Conservation (phyloP, 2,113 vertebrate species). For the Emydocephalus ijimae region DNA sequence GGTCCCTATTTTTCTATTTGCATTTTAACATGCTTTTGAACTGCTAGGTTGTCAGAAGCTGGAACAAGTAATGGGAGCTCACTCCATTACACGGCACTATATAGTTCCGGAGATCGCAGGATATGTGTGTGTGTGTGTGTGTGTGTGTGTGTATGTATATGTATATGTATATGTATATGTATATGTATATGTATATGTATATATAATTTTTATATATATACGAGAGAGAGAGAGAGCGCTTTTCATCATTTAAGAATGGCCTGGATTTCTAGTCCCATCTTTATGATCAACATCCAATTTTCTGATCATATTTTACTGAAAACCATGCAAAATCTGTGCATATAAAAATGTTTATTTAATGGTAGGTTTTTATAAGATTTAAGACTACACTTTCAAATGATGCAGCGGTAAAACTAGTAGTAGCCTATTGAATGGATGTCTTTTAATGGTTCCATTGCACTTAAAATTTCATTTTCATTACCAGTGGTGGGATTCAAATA, state of each 20-base stretch:
- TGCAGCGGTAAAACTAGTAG: neutral
- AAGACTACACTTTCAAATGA: neutral
- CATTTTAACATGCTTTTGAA: too few relatives aligned
- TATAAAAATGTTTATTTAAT: neutral
- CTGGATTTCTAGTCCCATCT: neutral
- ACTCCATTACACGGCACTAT: too few relatives aligned
- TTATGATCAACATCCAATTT: neutral
- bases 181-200: too few relatives aligned
- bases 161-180: too few relatives aligned
- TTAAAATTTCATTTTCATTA: neutral
- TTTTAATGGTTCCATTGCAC: neutral
- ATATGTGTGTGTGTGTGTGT: too few relatives aligned
- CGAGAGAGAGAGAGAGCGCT: neutral
- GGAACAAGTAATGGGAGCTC: too few relatives aligned
- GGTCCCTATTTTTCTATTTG: too few relatives aligned
- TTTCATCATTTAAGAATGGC: neutral
- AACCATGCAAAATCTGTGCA: neutral
- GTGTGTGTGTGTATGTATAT: accelerated
- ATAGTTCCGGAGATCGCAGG: too few relatives aligned
- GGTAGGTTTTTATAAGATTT: neutral
- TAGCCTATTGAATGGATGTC: neutral
- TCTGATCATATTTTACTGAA: neutral
- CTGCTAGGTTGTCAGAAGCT: too few relatives aligned
- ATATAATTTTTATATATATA: too few relatives aligned
- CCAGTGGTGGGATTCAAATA: too few relatives aligned